Percentiles rank a stretch among this genome's conserved stretches.
Evolutionary conservation across 1,140 invertebrate genomes (phyloP).

Genomic region (Pomacea maculata): DNA sequence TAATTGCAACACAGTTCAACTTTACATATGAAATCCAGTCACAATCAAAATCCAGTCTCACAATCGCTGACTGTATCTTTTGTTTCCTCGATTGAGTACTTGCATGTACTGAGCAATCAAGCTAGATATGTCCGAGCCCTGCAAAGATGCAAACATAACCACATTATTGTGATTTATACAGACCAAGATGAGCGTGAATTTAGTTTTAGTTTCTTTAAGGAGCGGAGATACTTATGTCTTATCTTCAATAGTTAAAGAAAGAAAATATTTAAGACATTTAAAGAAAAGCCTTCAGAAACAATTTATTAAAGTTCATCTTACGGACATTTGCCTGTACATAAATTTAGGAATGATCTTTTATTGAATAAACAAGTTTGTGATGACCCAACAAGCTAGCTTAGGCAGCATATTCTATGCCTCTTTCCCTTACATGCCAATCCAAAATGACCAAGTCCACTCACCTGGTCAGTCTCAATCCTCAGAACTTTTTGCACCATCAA

Average conservation of each 20-base stretch:
- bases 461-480: constrained; percentile 95
- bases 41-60: background rate
- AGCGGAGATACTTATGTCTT: background rate
- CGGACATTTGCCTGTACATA: background rate
- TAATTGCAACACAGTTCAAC: background rate
- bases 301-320: background rate
- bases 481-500: constrained; percentile 95
- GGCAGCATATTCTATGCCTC: background rate
- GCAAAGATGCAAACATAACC: constrained; percentile 29
- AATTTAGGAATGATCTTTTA: background rate
- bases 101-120: constrained; percentile 96
- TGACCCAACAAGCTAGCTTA: background rate
- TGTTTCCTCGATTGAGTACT: constrained; percentile 56
- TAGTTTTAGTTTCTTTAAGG: no score
- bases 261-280: background rate
- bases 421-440: background rate
- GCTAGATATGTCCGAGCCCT: constrained; percentile 80
- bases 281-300: background rate
- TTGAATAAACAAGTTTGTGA: background rate
- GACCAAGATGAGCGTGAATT: no score
- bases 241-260: background rate
- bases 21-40: background rate
- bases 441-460: constrained; percentile 59
- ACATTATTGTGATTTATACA: no score
- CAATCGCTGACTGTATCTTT: constrained; percentile 35